phyloP scores from a whole-genome alignment of 2,113 vertebrate species.

The Sminthopsis crassicaudata region DNA sequence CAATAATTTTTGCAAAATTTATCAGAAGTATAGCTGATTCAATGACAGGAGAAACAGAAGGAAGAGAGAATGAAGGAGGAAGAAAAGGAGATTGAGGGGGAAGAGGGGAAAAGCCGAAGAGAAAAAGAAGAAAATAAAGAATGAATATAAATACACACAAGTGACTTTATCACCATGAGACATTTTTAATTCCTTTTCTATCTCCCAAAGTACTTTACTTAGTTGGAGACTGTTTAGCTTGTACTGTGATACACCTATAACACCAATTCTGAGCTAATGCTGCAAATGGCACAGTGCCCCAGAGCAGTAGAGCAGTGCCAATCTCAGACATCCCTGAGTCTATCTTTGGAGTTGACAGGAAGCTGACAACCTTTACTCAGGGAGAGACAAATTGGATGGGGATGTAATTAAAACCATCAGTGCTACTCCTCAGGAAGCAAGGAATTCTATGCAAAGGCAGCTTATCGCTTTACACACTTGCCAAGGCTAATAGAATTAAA shows the following conservation, averaged over 20 bases:
- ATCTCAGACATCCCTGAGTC: slow-evolving; percentile 56
- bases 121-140: slow-evolving; percentile 31
- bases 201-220: slow-evolving; percentile 26
- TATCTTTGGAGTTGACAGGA: slow-evolving; percentile 60
- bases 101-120: neutral
- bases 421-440: slow-evolving; percentile 66
- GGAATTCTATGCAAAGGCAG: slow-evolving; percentile 70
- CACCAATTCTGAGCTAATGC: slow-evolving; percentile 50
- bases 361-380: slow-evolving; percentile 61
- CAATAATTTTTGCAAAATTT: slow-evolving; percentile 59
- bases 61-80: neutral
- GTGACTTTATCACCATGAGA: neutral
- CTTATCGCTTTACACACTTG: slow-evolving; percentile 57
- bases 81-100: neutral
- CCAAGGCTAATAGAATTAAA: slow-evolving; percentile 68
- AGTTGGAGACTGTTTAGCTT: neutral
- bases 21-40: slow-evolving; percentile 5
- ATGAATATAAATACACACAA: slow-evolving; percentile 39
- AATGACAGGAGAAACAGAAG: neutral
- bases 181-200: slow-evolving; percentile 24
- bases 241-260: neutral
- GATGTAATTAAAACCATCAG: slow-evolving; percentile 76
- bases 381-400: slow-evolving; percentile 55
- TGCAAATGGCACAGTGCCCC: slow-evolving; percentile 35
- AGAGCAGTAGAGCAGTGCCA: slow-evolving; percentile 34